phyloP scores from a whole-genome alignment of 2,113 vertebrate genomes.

The Steatornis caripensis region DNA sequence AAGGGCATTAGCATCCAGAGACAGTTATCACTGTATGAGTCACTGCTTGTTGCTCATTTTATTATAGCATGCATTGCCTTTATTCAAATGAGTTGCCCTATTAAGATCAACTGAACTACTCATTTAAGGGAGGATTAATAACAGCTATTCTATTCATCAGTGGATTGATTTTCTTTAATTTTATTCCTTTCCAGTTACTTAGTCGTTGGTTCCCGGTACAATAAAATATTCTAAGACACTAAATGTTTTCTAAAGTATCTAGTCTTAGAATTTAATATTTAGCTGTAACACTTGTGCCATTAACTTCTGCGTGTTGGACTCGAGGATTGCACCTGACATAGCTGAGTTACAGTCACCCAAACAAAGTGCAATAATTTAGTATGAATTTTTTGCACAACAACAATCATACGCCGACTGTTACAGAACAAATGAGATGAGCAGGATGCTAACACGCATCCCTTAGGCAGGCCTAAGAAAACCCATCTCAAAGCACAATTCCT shows the following conservation, averaged over 20 bases:
- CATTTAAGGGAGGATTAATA: slow-evolving; percentile 24
- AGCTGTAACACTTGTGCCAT: background rate
- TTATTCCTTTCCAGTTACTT: slow-evolving; percentile 14
- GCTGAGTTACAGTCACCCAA: background rate
- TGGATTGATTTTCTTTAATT: slow-evolving; percentile 4
- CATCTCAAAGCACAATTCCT: background rate
- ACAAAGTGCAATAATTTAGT: background rate
- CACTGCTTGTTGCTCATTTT: background rate
- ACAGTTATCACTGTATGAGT: background rate
- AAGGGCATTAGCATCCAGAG: background rate
- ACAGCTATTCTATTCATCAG: background rate
- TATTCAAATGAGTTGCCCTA: background rate
- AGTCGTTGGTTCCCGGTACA: background rate
- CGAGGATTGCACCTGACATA: background rate
- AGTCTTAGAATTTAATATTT: background rate
- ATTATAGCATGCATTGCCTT: background rate
- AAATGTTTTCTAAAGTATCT: background rate
- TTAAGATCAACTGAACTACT: background rate
- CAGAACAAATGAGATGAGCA: background rate
- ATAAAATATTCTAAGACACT: background rate
- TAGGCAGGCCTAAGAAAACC: background rate
- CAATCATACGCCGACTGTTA: background rate
- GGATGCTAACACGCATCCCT: background rate
- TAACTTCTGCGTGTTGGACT: background rate
- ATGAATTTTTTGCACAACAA: background rate